Evolutionary conservation across 2,113 vertebrate species (phyloP), one percentile per base, ranked within the genome.

Genomic region (Galemys pyrenaicus): DNA sequence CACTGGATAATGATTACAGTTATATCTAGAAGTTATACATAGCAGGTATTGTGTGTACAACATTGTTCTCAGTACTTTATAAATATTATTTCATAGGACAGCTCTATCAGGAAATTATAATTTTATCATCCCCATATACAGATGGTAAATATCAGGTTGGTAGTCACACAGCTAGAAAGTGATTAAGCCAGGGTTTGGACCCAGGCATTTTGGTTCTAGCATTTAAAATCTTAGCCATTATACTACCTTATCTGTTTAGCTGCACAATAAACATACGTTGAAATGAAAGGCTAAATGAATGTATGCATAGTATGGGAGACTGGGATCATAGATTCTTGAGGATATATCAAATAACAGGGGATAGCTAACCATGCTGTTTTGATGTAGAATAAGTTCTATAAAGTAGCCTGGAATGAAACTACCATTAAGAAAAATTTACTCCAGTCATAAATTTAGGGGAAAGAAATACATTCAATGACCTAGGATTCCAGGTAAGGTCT

Each of bases 401-500:
- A 89, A 68, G 56, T 78, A 73, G 37, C 28, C 35, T 75, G 58
- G 60, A 89, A 78, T 41, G 71, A 84, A 39, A 41, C 28, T 89
- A 46, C 13, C 22, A n/a, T 46, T 60, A 89, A 78, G 70, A 56
- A 60, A 81, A 89, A 67, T 8, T 68, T 10, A 49, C 17, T 82
- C 46, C 7, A 75, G 15, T 84, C 71, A 41, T 41, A 77, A 58
- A n/a, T 51, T 82, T 89, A 54, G 32, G 39, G 37, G 28, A n/a
- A 51, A 83, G n/a, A 77, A 58, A 70, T 37, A 49, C 6, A 5
- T 35, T 82, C 37, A 82, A 74, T 88, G 26, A 82, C 4, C 75
- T 81, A 87, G 64, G 75, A 88, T 74, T 54, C 51, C 22, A 77
- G 17, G 39, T 84, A 84, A 89, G 22, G n/a, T 41, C 28, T 94